Evolutionary conservation across 2,797 vertebrate species (phyloP).

Genomic region (Gymnoscopelus microlampas): DNA sequence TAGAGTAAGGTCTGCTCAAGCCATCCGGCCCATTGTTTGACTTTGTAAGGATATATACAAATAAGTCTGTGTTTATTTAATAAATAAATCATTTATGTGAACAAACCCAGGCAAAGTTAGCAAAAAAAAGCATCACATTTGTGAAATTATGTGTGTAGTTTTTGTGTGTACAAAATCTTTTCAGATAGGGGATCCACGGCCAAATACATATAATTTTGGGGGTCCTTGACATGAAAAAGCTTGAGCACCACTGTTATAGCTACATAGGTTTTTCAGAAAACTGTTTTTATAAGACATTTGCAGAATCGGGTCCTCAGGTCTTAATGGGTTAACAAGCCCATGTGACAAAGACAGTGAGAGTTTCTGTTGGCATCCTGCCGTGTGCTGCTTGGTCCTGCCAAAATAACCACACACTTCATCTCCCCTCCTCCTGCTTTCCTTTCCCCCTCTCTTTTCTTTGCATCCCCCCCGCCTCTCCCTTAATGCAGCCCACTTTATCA

Average conservation of each 20-base stretch:
- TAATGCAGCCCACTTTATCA: slow-evolving; percentile 57
- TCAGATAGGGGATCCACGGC: too few species aligned
- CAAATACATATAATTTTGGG: too few species aligned
- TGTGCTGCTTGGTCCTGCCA: slow-evolving; percentile 45
- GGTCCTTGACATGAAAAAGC: too few species aligned
- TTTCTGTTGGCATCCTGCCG: slow-evolving; percentile 71
- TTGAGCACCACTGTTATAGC: background rate
- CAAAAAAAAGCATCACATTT: slow-evolving; percentile 32
- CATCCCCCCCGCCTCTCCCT: slow-evolving; percentile 19
- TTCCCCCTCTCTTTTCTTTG: slow-evolving; percentile 24
- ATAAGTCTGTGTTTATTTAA: slow-evolving; percentile 73
- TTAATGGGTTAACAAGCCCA: slow-evolving; percentile 19
- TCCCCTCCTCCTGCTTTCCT: slow-evolving; percentile 34
- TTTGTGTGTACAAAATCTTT: background rate
- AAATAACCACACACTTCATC: slow-evolving; percentile 65
- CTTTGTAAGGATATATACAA: slow-evolving; percentile 36
- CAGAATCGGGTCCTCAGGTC: too few species aligned
- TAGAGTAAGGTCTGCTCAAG: slow-evolving; percentile 40
- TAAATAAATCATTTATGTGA: slow-evolving; percentile 55
- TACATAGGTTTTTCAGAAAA: background rate
- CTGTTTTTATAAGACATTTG: too few species aligned
- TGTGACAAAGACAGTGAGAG: slow-evolving; percentile 47
- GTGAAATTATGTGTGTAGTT: background rate
- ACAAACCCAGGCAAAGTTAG: slow-evolving; percentile 47
- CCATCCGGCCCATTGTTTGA: slow-evolving; percentile 49